A percentile compares a stretch with the other conserved stretches of the same genome.
Conservation (phyloP, 2,797 vertebrate species). For the Thripadectes ignobilis region DNA sequence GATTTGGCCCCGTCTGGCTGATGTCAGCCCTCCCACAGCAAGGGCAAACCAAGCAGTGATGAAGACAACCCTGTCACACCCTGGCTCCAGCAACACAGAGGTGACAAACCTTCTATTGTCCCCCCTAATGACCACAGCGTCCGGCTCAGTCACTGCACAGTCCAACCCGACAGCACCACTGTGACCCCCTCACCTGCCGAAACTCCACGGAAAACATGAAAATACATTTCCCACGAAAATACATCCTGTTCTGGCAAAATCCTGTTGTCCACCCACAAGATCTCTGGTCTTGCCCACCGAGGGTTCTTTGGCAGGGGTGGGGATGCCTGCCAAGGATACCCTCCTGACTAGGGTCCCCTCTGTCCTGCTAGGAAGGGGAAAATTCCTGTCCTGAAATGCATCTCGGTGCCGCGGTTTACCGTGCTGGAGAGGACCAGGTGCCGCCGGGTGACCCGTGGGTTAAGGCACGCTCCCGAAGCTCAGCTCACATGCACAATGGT, state of each 20-base stretch:
- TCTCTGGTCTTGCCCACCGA: fast-evolving
- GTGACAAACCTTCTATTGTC: neutral
- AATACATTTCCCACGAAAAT: fast-evolving
- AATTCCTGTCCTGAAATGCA: neutral
- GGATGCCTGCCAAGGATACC: neutral
- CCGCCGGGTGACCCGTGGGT: neutral
- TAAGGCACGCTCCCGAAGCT: neutral
- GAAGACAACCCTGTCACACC: neutral
- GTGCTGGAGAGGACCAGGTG: neutral
- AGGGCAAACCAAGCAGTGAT: neutral
- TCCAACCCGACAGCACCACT: neutral
- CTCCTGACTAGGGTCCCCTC: neutral
- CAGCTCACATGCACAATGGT: neutral
- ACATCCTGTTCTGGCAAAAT: fast-evolving
- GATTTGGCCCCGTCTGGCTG: neutral
- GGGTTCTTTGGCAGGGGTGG: neutral
- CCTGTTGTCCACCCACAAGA: fast-evolving
- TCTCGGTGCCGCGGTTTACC: neutral
- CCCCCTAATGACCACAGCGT: neutral
- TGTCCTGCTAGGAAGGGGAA: fast-evolving
- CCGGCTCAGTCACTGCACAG: fast-evolving
- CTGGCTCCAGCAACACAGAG: fast-evolving
- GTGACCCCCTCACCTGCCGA: fast-evolving
- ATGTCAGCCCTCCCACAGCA: fast-evolving
- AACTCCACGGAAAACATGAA: neutral